Evolutionary conservation across 2,113 vertebrate species (phyloP).

Genomic region (Electrona antarctica): DNA sequence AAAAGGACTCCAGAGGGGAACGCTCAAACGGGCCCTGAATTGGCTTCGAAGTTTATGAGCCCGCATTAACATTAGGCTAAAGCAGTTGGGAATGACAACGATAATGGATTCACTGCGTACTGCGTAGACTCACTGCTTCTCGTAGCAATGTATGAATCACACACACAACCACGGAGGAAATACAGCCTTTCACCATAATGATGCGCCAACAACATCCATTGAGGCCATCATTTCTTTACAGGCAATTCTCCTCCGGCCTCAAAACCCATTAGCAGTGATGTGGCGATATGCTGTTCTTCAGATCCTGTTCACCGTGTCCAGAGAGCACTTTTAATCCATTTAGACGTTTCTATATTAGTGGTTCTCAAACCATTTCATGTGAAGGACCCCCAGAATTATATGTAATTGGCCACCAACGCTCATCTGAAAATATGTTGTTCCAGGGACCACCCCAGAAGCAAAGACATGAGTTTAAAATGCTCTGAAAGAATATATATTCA

Average conservation of each 20-base stretch:
- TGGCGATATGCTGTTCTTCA: conserved; percentile 45
- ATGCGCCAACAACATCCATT: conserved; percentile 12
- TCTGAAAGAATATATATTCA: too few species aligned
- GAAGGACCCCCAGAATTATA: too few species aligned
- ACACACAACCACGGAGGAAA: conserved; percentile 34
- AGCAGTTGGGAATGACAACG: conserved; percentile 29
- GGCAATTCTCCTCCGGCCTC: conserved; percentile 21
- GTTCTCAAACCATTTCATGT: too few species aligned
- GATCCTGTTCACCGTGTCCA: conserved; percentile 17
- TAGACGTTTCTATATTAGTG: background rate
- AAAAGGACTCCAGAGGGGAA: conserved; percentile 10
- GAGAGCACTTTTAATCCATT: conserved; percentile 21
- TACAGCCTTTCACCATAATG: conserved; percentile 27
- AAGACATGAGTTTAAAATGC: too few species aligned
- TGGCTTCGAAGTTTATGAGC: background rate
- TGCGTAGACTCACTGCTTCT: conserved; percentile 26
- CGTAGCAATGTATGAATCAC: conserved; percentile 50
- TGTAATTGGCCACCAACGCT: too few species aligned
- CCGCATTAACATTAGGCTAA: conserved; percentile 41
- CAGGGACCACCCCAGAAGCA: too few species aligned
- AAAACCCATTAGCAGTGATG: conserved; percentile 30
- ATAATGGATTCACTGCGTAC: conserved; percentile 50
- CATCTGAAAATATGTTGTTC: too few species aligned
- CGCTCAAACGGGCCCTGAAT: conserved; percentile 8
- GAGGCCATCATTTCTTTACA: conserved; percentile 30